Evolutionary conservation across 2,797 vertebrate species (phyloP).

Genomic region (Urophycis tenuis): DNA sequence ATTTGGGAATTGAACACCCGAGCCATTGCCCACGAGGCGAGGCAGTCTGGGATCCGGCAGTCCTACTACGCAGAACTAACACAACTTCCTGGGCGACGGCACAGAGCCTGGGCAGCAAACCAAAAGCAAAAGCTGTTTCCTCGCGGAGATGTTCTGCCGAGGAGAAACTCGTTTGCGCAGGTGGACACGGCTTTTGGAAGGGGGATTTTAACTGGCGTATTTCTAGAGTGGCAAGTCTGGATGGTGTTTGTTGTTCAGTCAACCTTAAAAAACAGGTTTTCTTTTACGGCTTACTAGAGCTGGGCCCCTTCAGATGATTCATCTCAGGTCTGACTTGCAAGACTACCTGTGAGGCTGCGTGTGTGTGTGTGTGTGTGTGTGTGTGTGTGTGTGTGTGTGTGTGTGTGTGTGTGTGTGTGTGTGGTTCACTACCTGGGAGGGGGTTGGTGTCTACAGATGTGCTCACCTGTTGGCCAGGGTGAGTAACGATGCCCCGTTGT

Average conservation of each 20-base stretch:
- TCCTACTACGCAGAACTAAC: neutral
- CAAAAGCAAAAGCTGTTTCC: neutral
- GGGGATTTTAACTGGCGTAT: too few relatives aligned
- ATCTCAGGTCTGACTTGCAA: neutral
- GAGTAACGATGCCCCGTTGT: slow-evolving; percentile 74
- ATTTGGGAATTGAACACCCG: neutral
- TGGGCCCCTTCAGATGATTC: neutral
- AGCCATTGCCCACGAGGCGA: neutral
- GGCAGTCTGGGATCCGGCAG: neutral
- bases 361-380: neutral
- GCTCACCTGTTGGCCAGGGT: slow-evolving; percentile 85
- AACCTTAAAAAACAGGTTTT: neutral
- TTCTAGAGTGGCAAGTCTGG: too few relatives aligned
- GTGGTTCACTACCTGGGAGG: neutral
- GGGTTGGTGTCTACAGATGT: too few relatives aligned
- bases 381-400: neutral
- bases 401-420: neutral
- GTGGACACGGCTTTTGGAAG: too few relatives aligned
- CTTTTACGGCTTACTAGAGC: too few relatives aligned
- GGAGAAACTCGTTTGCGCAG: too few relatives aligned
- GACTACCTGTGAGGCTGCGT: neutral
- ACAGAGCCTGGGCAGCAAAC: neutral
- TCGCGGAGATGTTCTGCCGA: too few relatives aligned
- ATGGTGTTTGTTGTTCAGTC: neutral
- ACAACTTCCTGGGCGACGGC: neutral